phyloP scores from a whole-genome alignment of 2,888 invertebrate species.

The Alviniconcha strummeri region DNA sequence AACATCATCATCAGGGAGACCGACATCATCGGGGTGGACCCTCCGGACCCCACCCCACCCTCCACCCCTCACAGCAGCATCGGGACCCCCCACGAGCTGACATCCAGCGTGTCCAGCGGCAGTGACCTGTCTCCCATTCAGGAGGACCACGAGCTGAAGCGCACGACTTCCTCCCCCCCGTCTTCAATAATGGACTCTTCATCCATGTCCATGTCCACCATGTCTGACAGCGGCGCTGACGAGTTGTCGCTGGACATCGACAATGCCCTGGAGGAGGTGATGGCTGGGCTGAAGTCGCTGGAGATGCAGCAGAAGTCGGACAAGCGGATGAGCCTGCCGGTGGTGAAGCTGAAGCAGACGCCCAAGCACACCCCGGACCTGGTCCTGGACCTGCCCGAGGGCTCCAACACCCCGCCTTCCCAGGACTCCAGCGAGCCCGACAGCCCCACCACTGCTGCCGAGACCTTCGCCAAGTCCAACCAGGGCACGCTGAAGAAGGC shows the following conservation, averaged over 20 bases:
- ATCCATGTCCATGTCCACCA: slow-evolving; percentile 30
- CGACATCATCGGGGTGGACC: slow-evolving; percentile 51
- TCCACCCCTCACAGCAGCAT: slow-evolving; percentile 35
- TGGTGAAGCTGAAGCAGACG: slow-evolving; percentile 59
- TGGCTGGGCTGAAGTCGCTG: slow-evolving; percentile 70
- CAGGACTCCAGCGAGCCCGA: slow-evolving; percentile 62
- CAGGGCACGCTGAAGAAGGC: slow-evolving; percentile 85
- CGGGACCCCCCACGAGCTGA: slow-evolving; percentile 14
- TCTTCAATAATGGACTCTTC: slow-evolving; percentile 32
- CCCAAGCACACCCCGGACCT: slow-evolving; percentile 71
- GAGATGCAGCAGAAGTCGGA: slow-evolving; percentile 68
- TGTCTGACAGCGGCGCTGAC: slow-evolving; percentile 31
- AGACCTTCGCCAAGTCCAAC: slow-evolving; percentile 86
- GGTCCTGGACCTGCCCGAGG: slow-evolving; percentile 71
- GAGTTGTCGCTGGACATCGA: slow-evolving; percentile 65
- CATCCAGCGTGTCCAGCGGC: slow-evolving; percentile 27
- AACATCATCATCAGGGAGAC: slow-evolving; percentile 56
- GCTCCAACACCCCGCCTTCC: slow-evolving; percentile 60
- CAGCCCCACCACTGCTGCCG: slow-evolving; percentile 79
- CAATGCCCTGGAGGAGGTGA: slow-evolving; percentile 72
- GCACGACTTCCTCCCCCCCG: slow-evolving; percentile 29
- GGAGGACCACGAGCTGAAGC: slow-evolving; percentile 27
- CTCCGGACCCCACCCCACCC: slow-evolving; percentile 40
- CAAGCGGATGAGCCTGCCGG: slow-evolving; percentile 64
- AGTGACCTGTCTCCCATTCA: slow-evolving; percentile 29